phyloP scores from a whole-genome alignment of 2,888 invertebrate genomes.

The Pollenia angustigena region DNA sequence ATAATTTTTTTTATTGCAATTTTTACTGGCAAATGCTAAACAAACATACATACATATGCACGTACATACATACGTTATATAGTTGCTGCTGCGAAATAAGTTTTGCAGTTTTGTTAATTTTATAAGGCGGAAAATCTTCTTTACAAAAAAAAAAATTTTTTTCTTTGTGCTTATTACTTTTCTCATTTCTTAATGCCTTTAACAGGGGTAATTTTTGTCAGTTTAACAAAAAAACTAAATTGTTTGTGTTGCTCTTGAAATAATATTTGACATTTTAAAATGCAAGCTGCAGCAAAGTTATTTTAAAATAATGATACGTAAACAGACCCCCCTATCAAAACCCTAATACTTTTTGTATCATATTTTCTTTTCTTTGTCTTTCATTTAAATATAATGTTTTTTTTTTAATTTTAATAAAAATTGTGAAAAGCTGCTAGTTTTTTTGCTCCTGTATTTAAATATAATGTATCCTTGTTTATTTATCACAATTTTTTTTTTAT shows the following conservation, averaged over 20 bases:
- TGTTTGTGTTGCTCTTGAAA: slow-evolving; percentile 43
- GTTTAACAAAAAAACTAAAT: slow-evolving; percentile 33
- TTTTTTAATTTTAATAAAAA: neutral
- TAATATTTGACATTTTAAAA: slow-evolving; percentile 67
- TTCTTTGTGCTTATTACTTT: neutral
- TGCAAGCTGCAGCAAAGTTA: slow-evolving; percentile 49
- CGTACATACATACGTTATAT: neutral
- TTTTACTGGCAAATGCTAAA: slow-evolving; percentile 24
- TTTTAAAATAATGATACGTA: slow-evolving; percentile 14
- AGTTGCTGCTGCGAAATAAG: neutral
- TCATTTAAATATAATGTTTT: neutral
- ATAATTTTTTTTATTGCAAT: slow-evolving; percentile 43
- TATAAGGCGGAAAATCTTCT: slow-evolving; percentile 69
- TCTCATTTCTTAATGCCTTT: slow-evolving; percentile 45
- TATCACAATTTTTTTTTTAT: slow-evolving; percentile 15
- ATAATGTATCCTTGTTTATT: slow-evolving; percentile 42
- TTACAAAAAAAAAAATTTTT: neutral
- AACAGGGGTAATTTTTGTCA: slow-evolving; percentile 43
- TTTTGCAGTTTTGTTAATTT: slow-evolving; percentile 5
- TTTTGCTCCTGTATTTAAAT: neutral
- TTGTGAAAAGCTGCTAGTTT: slow-evolving; percentile 49
- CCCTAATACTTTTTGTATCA: slow-evolving; percentile 31
- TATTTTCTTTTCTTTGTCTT: slow-evolving; percentile 31
- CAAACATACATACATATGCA: neutral
- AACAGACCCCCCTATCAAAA: slow-evolving; percentile 33